Evolutionary conservation across 2,113 vertebrate genomes (phyloP), one percentile per base, ranked within the genome.

Genomic region (Eublepharis macularius): DNA sequence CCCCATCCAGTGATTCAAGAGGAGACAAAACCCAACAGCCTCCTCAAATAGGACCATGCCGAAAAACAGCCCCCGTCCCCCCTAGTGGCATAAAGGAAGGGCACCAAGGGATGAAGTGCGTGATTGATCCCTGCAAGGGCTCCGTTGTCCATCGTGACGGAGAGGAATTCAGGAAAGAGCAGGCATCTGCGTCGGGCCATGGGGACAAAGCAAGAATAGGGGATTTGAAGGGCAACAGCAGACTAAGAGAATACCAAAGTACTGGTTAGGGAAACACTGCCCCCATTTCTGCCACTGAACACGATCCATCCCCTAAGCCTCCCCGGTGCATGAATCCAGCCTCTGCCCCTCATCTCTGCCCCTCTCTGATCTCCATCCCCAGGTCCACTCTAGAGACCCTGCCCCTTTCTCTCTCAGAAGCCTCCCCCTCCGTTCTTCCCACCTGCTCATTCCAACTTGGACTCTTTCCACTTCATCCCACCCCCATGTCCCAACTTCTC

Each of bases 41-140:
- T 24, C 29, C 6, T 29, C 57, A 60, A 26, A 10, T 12, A 69
- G n/a, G 10, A 39, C 24, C 47, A 72, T 39, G n/a, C 1, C 34
- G 19, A 49, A 16, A 47, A 45, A n/a, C 68, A 11, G 26, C 36
- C 57, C 69, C 41, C 17, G 19, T 43, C 63, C n/a, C 0, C 14
- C 11, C 47, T 66, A 19, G 45, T 19, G 36, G 21, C 10, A 92
- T 92, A 86, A 92, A 93, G 95, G 88, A 95, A 92, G 90, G 85
- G 93, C 24, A 7, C 24, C 13, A 1, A 6, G 49, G 19, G 32
- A 24, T 26, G 4, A 6, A 12, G 36, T 2, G 1, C 45, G 79
- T 3, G 47, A 39, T n/a, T 17, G 29, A 3, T 6, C 32, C 57
- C 32, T 16, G 49, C 16, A 6, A 26, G 63, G 43, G 4, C 16